Conservation (phyloP, 1,140 invertebrate genomes). For the Chelonus insularis region DNA sequence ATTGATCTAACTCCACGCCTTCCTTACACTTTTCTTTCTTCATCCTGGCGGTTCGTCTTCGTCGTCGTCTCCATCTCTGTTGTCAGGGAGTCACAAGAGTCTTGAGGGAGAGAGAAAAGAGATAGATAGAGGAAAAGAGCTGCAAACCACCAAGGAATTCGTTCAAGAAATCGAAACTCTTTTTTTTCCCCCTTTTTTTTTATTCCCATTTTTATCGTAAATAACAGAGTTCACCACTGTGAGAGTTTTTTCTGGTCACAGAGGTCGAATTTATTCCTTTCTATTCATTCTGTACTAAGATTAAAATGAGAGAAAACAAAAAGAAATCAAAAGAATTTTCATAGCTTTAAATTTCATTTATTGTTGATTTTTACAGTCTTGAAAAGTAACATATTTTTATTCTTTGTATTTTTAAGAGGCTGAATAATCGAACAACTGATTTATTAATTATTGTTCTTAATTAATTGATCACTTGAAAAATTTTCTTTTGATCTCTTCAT, state of each 20-base stretch:
- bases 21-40: slow-evolving; percentile 40
- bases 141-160: neutral
- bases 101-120: neutral
- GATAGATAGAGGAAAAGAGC: slow-evolving; percentile 23
- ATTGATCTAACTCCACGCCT: slow-evolving; percentile 46
- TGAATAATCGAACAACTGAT: too few species aligned
- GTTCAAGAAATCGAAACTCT: neutral
- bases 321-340: too few species aligned
- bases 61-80: slow-evolving; percentile 13
- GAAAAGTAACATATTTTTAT: too few species aligned
- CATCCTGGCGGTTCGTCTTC: slow-evolving; percentile 26
- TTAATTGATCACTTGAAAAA: too few species aligned
- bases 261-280: slow-evolving; percentile 4
- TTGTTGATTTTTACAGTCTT: too few species aligned
- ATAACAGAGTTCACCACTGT: slow-evolving; percentile 13
- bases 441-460: too few species aligned
- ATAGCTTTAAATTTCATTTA: too few species aligned
- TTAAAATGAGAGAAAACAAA: neutral
- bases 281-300: neutral
- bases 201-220: neutral
- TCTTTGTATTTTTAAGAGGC: too few species aligned
- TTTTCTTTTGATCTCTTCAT: too few species aligned
- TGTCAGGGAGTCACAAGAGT: slow-evolving; percentile 2
- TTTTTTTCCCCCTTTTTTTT: neutral
- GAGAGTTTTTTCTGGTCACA: slow-evolving; percentile 22